Evolutionary conservation across 2,888 invertebrate genomes (phyloP), one percentile per base, ranked within the genome.

Genomic region (Aquatica leii): DNA sequence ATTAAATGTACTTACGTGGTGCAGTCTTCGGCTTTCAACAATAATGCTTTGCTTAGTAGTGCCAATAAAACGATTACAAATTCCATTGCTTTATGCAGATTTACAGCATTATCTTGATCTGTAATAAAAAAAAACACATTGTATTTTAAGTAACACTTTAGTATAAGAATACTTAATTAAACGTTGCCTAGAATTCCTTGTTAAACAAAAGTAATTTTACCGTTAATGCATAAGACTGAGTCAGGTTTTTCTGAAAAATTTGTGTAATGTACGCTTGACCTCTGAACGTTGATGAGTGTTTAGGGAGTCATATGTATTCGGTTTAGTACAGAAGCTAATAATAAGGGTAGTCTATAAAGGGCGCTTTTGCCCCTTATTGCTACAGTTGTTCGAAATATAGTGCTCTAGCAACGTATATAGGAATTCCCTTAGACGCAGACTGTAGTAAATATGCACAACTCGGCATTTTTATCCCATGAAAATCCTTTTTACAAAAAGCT

Each of bases 21-120:
- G 71, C 78, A 78, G 65, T 77, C 78, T 63, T 78, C 77, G 20
- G 75, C 76, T 50, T 58, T 66, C 59, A 73, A 68, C 61, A 68
- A 67, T 59, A 68, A 70, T 62, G 65, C 67, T 56, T 69, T 66
- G 60, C 69, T 67, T 70, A 76, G 73, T 70, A 76, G 64, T 40
- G 70, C 64, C 65, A 73, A 69, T 69, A 73, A 68, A 64, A 73
- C 62, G 50, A 69, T 70, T 69, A 69, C 58, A 64, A 71, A 66
- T 71, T 69, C 72, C 76, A 76, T 77, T 73, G 70, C 72, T 73
- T 41, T 60, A 59, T 68, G 53, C 62, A 67, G 51, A 59, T 60
- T 65, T 54, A 53, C 67, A 59, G 69, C 74, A 71, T 72, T 58
- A 57, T 64, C 64, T 54, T 46, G 48, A n/a, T 49, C 62, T 62